These are phyloP conservation scores for Drosophila equinoxialis DNA, from an alignment of 1,140 invertebrate species.

Conservation along the genomic window DNA sequence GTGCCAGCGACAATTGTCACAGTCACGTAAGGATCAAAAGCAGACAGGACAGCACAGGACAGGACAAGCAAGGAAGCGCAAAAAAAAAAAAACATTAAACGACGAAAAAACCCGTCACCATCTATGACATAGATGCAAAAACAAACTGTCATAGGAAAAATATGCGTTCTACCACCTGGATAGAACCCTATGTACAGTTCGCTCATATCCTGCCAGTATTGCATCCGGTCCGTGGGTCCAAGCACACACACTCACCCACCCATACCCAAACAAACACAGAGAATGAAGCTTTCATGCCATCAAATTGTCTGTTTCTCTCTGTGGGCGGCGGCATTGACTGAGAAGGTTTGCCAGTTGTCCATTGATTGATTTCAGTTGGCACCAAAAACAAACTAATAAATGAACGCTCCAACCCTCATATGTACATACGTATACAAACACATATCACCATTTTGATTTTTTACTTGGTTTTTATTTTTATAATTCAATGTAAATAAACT, in stretches of 20 bases:
- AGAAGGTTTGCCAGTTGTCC: slow-evolving; percentile 47
- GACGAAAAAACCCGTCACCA: slow-evolving; percentile 34
- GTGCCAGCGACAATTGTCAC: slow-evolving; percentile 68
- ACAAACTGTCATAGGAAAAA: slow-evolving; percentile 57
- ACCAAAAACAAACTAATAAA: slow-evolving; percentile 77
- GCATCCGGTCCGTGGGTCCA: slow-evolving; percentile 50
- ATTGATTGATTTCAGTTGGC: slow-evolving; percentile 68
- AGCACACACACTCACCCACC: slow-evolving; percentile 35
- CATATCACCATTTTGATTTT: no score
- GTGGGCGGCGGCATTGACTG: slow-evolving; percentile 19
- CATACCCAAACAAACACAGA: not conserved
- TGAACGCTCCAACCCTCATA: slow-evolving; percentile 13
- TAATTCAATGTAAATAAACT: no score
- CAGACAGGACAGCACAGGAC: slow-evolving; percentile 12
- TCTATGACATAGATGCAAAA: slow-evolving; percentile 47
- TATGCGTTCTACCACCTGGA: slow-evolving; percentile 36
- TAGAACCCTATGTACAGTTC: slow-evolving; percentile 19
- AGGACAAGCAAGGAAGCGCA: not conserved
- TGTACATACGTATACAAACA: no score
- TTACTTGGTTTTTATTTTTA: no score
- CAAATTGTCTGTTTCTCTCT: slow-evolving; percentile 49
- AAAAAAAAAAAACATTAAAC: slow-evolving; percentile 13
- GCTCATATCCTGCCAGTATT: slow-evolving; percentile 66
- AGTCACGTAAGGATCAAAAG: slow-evolving; percentile 64
- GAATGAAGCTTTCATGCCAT: slow-evolving; percentile 63